Evolutionary conservation across 53 echinoderm and acorn worm genomes (phyloP).

Genomic region (Patiria pectinifera): DNA sequence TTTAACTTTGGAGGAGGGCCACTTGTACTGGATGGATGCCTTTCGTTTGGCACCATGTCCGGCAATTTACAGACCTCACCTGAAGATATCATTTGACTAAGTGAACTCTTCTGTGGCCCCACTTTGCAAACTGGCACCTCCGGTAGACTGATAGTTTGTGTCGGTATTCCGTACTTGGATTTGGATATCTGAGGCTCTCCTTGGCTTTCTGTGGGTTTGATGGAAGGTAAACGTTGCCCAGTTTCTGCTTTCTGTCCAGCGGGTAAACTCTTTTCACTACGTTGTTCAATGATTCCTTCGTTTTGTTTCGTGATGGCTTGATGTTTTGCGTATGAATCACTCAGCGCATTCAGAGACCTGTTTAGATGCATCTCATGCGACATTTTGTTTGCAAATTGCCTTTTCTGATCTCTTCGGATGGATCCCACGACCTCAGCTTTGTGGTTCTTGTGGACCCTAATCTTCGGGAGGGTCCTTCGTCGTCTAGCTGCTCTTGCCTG

Average conservation of each 20-base stretch:
- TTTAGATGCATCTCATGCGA: conserved; percentile 62
- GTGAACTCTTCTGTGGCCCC: conserved; percentile 63
- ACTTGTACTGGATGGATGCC: neutral
- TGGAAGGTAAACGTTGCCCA: neutral
- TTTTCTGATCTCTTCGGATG: conserved; percentile 59
- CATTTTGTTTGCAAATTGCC: conserved; percentile 54
- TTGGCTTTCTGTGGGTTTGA: conserved; percentile 11
- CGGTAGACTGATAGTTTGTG: conserved; percentile 73
- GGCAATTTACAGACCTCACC: conserved; percentile 79
- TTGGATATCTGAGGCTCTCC: conserved; percentile 9
- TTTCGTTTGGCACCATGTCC: conserved; percentile 43
- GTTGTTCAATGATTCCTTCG: conserved; percentile 49
- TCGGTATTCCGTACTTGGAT: conserved; percentile 44
- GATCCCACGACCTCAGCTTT: conserved; percentile 73
- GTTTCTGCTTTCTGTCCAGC: conserved; percentile 22
- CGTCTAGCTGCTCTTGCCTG: conserved; percentile 22
- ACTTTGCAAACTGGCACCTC: conserved; percentile 50
- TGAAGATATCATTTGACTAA: conserved; percentile 83
- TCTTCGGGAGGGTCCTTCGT: conserved; percentile 52
- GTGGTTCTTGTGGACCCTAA: conserved; percentile 63
- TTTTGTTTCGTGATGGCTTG: conserved; percentile 43
- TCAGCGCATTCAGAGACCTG: conserved; percentile 71
- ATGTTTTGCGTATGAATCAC: conserved; percentile 51
- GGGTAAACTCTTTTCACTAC: conserved; percentile 43
- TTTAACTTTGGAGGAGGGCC: conserved; percentile 40